These are phyloP conservation scores for Myzus persicae DNA, from an alignment of 1,140 invertebrate genomes.

Conservation along the genomic window DNA sequence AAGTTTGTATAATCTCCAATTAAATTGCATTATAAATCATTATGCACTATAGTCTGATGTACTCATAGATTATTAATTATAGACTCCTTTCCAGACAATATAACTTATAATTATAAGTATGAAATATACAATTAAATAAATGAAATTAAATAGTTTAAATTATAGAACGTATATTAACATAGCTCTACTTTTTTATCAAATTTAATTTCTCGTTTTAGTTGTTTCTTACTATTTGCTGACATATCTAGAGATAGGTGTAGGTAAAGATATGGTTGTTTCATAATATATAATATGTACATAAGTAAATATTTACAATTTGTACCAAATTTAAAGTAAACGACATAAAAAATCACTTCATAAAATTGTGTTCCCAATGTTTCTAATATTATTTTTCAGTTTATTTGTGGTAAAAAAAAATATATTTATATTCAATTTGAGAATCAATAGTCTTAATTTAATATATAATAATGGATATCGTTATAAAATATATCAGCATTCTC, in stretches of 20 bases:
- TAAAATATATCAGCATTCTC: neutral
- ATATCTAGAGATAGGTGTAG: no score
- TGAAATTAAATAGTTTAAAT: neutral
- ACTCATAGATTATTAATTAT: neutral
- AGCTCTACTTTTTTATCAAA: neutral
- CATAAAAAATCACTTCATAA: neutral
- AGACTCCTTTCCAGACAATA: neutral
- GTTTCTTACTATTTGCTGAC: neutral
- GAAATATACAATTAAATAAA: neutral
- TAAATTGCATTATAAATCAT: neutral
- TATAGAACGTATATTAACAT: neutral
- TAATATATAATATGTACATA: no score
- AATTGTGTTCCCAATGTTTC: neutral
- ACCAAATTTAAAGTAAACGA: neutral
- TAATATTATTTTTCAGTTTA: neutral
- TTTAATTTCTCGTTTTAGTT: neutral
- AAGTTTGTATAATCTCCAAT: neutral
- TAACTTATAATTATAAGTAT: neutral
- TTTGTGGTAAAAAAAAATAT: neutral
- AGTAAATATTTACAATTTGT: neutral
- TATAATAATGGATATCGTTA: neutral
- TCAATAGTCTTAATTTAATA: neutral
- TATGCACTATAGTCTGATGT: neutral
- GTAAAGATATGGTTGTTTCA: neutral
- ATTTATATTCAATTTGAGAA: neutral